Conservation (phyloP, 2,113 vertebrate genomes). For the Eretmochelys imbricata region DNA sequence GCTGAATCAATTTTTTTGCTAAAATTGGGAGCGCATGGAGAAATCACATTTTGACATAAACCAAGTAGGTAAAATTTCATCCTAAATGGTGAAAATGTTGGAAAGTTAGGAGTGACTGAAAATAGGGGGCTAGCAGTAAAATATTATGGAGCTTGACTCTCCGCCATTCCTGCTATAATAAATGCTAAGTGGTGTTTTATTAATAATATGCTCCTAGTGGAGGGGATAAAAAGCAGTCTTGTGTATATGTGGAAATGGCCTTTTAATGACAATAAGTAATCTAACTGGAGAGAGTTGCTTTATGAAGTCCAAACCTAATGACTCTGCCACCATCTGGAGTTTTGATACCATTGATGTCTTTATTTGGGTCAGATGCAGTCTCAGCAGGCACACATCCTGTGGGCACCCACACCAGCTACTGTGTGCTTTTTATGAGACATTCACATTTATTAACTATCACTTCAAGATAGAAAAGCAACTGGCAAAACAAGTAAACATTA, state of each 20-base stretch:
- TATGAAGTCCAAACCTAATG: too few species aligned
- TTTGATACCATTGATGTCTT: background rate
- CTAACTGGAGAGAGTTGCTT: too few species aligned
- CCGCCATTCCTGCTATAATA: too few species aligned
- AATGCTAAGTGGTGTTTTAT: too few species aligned
- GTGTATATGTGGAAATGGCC: too few species aligned
- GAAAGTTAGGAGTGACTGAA: background rate
- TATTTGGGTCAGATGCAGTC: background rate
- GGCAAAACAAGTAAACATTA: background rate
- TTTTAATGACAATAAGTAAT: too few species aligned
- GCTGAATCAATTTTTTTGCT: too few species aligned
- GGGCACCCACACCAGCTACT: background rate
- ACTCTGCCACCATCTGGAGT: too few species aligned
- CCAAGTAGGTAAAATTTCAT: background rate
- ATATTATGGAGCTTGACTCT: too few species aligned
- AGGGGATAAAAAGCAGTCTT: too few species aligned
- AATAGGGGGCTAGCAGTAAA: background rate
- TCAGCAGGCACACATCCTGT: background rate
- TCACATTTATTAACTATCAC: background rate
- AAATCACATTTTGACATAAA: background rate
- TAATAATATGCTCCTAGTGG: too few species aligned
- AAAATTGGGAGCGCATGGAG: background rate
- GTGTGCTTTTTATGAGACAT: fast-evolving
- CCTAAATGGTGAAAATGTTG: background rate
- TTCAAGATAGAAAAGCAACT: background rate